These are phyloP conservation scores for Sebastes jordani DNA, from an alignment of 2,797 vertebrate species.

Conservation along the genomic window DNA sequence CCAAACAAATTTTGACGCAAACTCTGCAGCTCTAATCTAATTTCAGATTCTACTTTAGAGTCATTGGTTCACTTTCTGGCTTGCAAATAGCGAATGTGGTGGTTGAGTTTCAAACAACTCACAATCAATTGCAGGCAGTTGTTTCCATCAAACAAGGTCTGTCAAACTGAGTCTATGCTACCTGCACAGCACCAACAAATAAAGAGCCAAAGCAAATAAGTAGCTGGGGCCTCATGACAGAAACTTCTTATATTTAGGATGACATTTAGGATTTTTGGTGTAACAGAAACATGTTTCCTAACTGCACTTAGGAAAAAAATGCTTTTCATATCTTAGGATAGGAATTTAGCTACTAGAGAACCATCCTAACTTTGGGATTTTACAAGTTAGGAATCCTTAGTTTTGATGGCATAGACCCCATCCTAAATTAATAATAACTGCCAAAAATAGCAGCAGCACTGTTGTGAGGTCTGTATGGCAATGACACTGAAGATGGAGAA, in stretches of 20 bases:
- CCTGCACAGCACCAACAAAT: neutral
- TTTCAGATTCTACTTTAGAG: neutral
- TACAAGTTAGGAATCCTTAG: no score
- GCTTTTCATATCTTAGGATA: no score
- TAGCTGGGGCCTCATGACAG: neutral
- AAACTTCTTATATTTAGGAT: neutral
- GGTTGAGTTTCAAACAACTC: neutral
- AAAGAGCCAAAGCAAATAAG: neutral
- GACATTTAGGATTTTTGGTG: neutral
- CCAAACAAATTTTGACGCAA: neutral
- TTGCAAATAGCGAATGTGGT: neutral
- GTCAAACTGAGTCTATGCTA: fast-evolving
- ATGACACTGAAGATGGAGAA: neutral
- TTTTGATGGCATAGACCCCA: no score
- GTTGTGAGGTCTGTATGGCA: neutral
- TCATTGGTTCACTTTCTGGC: neutral
- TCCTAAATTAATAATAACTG: neutral
- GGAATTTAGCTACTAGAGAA: no score
- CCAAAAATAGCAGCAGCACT: neutral
- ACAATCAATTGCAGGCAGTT: neutral
- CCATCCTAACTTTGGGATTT: no score
- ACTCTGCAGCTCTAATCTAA: neutral
- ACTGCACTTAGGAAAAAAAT: neutral
- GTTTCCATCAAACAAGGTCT: neutral
- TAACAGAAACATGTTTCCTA: neutral